Evolutionary conservation across 2,888 invertebrate genomes (phyloP), one percentile per base, ranked within the genome.

Genomic region (Boloria selene): DNA sequence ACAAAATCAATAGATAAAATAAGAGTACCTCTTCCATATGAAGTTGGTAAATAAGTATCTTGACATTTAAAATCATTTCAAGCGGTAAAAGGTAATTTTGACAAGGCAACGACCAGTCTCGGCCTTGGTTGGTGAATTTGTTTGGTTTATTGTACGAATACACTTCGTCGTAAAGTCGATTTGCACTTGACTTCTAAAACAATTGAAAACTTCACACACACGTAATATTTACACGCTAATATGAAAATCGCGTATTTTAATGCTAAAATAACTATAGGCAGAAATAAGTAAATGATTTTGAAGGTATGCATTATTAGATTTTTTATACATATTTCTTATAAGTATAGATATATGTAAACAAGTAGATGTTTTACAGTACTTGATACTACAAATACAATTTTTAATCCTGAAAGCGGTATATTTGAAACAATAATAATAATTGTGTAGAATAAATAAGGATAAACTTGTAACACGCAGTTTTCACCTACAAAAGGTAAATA

Each of bases 71-170:
- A 56, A 56, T 44, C n/a, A 18, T 31, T 59, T 17, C 38, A 59
- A 59, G 38, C 38, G 49, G 49, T 59, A 59, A 59, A 59, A 59
- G 59, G 59, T 17, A 61, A 63, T 74, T 71, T 75, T 74, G 74
- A 74, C 73, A 72, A 78, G 81, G 73, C 79, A 80, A 80, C 79
- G 81, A 80, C 81, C 82, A 84, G 65, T 45, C 70, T 65, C 79
- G 82, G 76, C 85, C 85, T 85, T 85, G 58, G 18, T 13, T 85
- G 58, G 18, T 13, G 14, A 52, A 31, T 50, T 5, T 59, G 59
- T 59, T 59, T 47, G 18, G 59, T 50, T 59, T 31, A 31, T 17
- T 50, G 59, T 56, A 45, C 45, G 56, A 45, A 56, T 56, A 56
- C 44, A 56, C 45, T 56, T n/a, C 31, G 31, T 38, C 10, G 31